Evolutionary conservation across 2,113 vertebrate species (phyloP).

Genomic region (Bambusicola thoracicus): DNA sequence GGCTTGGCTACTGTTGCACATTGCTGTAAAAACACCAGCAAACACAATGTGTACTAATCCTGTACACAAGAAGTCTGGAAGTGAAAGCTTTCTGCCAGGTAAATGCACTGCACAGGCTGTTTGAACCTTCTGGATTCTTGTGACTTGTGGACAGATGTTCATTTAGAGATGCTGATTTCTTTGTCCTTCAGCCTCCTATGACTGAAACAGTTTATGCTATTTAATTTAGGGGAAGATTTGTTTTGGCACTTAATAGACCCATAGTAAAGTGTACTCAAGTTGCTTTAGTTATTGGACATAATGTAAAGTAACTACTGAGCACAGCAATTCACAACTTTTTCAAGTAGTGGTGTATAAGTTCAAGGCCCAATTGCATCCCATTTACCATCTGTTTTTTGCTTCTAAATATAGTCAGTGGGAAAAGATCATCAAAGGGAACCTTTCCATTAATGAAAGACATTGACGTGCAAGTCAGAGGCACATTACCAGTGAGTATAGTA

Average conservation of each 20-base stretch:
- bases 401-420: background rate
- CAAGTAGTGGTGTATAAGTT: background rate
- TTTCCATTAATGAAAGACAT: background rate
- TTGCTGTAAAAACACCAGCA: background rate
- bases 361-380: background rate
- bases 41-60: background rate
- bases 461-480: background rate
- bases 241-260: background rate
- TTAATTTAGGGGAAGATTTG: background rate
- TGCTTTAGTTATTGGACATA: background rate
- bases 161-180: background rate
- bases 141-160: too few relatives aligned
- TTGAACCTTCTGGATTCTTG: background rate
- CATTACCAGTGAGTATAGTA: accelerated
- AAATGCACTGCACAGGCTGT: background rate
- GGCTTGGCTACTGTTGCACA: background rate
- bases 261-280: background rate
- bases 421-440: background rate
- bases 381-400: background rate
- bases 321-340: background rate
- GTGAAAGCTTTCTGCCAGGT: too few relatives aligned
- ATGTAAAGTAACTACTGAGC: background rate
- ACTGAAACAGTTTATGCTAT: background rate
- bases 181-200: background rate
- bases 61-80: background rate